Conservation (phyloP, 2,797 vertebrate species). For the Cephalopachus bancanus region DNA sequence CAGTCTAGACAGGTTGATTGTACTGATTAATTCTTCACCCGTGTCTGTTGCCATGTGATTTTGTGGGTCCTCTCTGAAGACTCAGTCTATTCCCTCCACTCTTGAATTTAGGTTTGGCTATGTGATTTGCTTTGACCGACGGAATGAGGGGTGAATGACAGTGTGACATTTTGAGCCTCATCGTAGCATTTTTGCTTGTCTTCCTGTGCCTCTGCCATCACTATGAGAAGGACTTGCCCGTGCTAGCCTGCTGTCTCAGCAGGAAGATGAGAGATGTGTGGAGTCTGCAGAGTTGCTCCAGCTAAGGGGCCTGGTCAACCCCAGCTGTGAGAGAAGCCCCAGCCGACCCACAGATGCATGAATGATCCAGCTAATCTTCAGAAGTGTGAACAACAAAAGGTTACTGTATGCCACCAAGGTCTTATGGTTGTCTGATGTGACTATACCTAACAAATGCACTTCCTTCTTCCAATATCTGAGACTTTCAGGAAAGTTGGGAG, state of each 20-base stretch:
- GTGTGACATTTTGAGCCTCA: background rate
- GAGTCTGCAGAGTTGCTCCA: background rate
- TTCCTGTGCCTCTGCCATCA: background rate
- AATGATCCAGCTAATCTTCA: background rate
- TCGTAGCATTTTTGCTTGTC: background rate
- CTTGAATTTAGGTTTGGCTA: background rate
- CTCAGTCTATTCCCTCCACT: background rate
- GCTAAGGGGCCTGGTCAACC: too few species aligned
- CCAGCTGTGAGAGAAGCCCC: background rate
- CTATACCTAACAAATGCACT: background rate
- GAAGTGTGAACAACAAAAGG: background rate
- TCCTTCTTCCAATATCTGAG: background rate
- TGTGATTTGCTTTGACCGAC: background rate
- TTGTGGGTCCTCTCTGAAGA: background rate
- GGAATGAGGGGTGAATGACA: background rate
- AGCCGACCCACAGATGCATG: background rate
- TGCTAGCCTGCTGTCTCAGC: background rate
- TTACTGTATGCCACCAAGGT: background rate
- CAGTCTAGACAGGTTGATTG: background rate
- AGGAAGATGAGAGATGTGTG: background rate
- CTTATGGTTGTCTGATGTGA: background rate
- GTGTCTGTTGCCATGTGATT: background rate
- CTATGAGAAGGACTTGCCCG: background rate
- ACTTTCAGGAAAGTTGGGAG: background rate
- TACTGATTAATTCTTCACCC: background rate